Conservation (phyloP, 1,140 invertebrate species). For the Drosophila obscura region DNA sequence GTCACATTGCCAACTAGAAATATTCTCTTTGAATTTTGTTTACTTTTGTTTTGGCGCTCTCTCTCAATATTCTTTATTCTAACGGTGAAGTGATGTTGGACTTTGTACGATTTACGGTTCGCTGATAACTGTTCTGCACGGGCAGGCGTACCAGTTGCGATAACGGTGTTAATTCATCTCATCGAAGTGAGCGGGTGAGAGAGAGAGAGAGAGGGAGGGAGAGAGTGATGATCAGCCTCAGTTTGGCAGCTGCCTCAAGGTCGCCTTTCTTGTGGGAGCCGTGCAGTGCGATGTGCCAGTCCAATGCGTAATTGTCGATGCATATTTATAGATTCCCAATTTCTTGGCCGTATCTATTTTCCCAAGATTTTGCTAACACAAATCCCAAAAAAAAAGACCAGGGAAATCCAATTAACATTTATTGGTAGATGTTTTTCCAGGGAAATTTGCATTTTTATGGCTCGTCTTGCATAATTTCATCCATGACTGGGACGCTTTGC, state of each 20-base stretch:
- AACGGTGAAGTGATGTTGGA: conserved; percentile 8
- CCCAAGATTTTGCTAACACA: conserved; percentile 8
- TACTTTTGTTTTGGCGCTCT: conserved; percentile 20
- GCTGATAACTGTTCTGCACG: conserved; percentile 11
- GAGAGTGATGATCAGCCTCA: no score
- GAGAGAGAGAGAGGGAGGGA: no score
- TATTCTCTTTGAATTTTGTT: conserved; percentile 44
- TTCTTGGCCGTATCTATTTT: conserved; percentile 17
- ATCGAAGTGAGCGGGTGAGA: no score
- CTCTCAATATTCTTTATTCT: conserved; percentile 1
- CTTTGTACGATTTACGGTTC: conserved; percentile 29
- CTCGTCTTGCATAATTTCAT: conserved; percentile 68
- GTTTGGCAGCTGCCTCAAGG: conserved; percentile 60
- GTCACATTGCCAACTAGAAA: conserved; percentile 49
- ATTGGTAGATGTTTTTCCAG: conserved; percentile 49
- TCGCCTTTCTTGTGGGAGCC: conserved; percentile 31
- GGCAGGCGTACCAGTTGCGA: no score
- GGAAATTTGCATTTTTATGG: conserved; percentile 73
- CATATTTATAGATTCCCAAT: conserved; percentile 49
- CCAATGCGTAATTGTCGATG: conserved; percentile 56
- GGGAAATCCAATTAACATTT: conserved; percentile 71
- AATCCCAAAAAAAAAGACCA: conserved; percentile 28
- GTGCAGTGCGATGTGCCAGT: conserved; percentile 28
- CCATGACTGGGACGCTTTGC: conserved; percentile 26
- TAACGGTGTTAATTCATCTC: no score